Evolutionary conservation across 2,888 invertebrate genomes (phyloP), one percentile per base, ranked within the genome.

Genomic region (Lochmaea crataegi): DNA sequence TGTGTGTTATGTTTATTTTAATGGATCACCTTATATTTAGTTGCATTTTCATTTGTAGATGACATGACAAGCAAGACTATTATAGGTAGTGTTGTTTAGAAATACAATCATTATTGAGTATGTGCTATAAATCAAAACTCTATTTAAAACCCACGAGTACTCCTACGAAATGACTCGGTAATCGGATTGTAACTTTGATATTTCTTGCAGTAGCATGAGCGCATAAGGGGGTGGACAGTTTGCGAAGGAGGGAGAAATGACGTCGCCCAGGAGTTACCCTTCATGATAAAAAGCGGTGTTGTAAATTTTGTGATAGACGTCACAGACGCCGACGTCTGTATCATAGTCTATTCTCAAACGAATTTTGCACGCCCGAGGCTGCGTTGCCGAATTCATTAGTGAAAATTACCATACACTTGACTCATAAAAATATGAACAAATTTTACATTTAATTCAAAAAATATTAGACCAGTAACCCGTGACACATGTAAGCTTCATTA

Each of bases 311-410:
- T 74, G 74, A 65, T 67, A 72, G 72, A 74, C 71, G 70, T 73
- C 70, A 74, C 61, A 68, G 72, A 74, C 73, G 74, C 71, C 76
- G 76, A 61, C 75, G 75, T 75, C 75, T 75, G 60, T 72, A 63
- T 71, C 69, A 69, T 66, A 57, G 45, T 45, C 66, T 74, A 66
- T 72, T 71, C 61, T 68, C 41, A 53, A 57, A 60, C 65, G 32
- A n/a, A n/a, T n/a, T n/a, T n/a, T n/a, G n/a, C n/a, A n/a, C n/a
- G n/a, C n/a, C n/a, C n/a, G n/a, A n/a, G n/a, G n/a, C n/a, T n/a
- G n/a, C n/a, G n/a, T n/a, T n/a, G n/a, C n/a, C n/a, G n/a, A n/a
- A n/a, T n/a, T n/a, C n/a, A n/a, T n/a, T n/a, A n/a, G n/a, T n/a
- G n/a, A n/a, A n/a, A n/a, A n/a, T n/a, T n/a, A n/a, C n/a, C n/a